phyloP scores from a whole-genome alignment of 1,140 invertebrate genomes.

The Drosophila sechellia region DNA sequence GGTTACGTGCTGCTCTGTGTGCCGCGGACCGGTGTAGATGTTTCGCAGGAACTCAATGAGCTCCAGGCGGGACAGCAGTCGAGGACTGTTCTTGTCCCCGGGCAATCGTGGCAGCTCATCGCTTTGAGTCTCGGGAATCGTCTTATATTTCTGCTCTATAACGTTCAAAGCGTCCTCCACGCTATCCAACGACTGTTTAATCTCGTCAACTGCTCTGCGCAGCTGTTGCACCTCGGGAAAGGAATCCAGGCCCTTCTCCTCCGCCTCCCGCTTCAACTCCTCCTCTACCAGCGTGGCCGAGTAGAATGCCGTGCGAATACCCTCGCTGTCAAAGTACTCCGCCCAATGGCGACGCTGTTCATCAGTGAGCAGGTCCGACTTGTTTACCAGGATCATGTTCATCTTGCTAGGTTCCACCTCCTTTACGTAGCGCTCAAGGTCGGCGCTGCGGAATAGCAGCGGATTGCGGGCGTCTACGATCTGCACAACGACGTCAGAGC shows the following conservation, averaged over 20 bases:
- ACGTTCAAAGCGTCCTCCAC: slow-evolving; percentile 85
- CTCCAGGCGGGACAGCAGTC: slow-evolving; percentile 87
- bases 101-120: slow-evolving; percentile 32
- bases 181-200: slow-evolving; percentile 85
- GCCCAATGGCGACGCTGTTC: slow-evolving; percentile 94
- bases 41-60: slow-evolving; percentile 89
- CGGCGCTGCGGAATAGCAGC: slow-evolving; percentile 95
- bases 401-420: slow-evolving; percentile 92
- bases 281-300: slow-evolving; percentile 89
- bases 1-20: slow-evolving; percentile 88
- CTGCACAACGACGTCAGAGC: slow-evolving; percentile 97
- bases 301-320: slow-evolving; percentile 92
- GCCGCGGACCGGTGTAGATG: slow-evolving; percentile 86
- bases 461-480: slow-evolving; percentile 99
- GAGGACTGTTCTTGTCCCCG: slow-evolving; percentile 84
- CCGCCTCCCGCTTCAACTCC: slow-evolving; percentile 85
- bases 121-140: neutral
- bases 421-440: slow-evolving; percentile 97
- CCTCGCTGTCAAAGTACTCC: slow-evolving; percentile 91
- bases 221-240: slow-evolving; percentile 65
- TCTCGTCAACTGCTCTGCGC: slow-evolving; percentile 84
- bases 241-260: slow-evolving; percentile 61
- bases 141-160: slow-evolving; percentile 81
- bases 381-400: slow-evolving; percentile 96
- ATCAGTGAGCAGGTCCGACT: slow-evolving; percentile 96